phyloP scores from a whole-genome alignment of 2,113 vertebrate genomes.

The Alaudala cheleensis region DNA sequence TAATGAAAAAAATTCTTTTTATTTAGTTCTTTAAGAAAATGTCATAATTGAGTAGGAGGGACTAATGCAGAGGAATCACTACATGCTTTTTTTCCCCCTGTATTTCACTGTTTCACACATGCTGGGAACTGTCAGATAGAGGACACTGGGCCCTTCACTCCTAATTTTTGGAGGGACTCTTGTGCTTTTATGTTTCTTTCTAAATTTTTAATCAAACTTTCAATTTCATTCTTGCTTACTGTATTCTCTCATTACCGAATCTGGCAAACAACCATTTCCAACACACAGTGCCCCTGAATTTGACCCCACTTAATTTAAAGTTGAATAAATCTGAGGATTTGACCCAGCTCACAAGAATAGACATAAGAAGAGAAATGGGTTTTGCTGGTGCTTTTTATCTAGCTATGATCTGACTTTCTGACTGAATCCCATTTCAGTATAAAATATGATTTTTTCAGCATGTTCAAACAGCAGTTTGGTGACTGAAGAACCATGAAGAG shows the following conservation, averaged over 20 bases:
- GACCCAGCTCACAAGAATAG: not conserved
- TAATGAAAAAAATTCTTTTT: rapidly evolving
- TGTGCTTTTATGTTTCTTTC: not conserved
- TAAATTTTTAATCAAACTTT: not conserved
- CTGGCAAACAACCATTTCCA: not conserved
- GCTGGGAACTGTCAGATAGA: not conserved
- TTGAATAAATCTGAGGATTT: not conserved
- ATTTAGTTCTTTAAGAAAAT: not conserved
- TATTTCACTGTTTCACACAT: not conserved
- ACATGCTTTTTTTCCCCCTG: not conserved
- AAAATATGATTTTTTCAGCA: not conserved
- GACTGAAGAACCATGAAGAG: not conserved
- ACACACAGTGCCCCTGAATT: not conserved
- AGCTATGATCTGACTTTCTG: not conserved
- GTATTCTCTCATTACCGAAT: not conserved
- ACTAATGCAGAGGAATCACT: not conserved
- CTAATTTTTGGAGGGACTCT: not conserved
- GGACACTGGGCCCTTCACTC: not conserved
- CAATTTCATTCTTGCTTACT: not conserved
- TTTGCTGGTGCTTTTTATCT: not conserved
- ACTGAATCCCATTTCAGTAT: not conserved
- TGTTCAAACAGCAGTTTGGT: not conserved
- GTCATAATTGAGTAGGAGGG: not conserved
- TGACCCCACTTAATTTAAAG: not conserved
- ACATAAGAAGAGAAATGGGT: not conserved